Conservation (phyloP, 2,113 vertebrate species). For the Panurus biarmicus region DNA sequence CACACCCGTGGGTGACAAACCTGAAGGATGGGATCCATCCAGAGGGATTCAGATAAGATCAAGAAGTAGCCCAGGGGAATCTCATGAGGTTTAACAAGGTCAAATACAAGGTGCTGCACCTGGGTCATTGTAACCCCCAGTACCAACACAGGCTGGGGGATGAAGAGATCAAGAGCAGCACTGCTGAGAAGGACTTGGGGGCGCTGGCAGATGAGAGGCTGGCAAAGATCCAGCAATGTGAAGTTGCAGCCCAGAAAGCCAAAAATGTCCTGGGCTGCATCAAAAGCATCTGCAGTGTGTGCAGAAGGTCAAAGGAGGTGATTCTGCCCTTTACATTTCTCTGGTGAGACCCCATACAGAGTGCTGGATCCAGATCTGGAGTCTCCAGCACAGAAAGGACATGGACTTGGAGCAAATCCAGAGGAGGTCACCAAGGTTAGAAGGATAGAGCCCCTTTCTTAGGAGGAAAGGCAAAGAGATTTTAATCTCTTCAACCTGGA, state of each 20-base stretch:
- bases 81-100: neutral
- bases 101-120: neutral
- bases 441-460: neutral
- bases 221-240: neutral
- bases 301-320: neutral
- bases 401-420: neutral
- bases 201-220: neutral
- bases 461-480: neutral
- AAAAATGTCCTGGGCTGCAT: neutral
- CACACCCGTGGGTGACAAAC: neutral
- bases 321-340: neutral
- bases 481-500: neutral
- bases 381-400: neutral
- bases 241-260: neutral
- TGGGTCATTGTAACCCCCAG: rapidly evolving
- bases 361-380: neutral
- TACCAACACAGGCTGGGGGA: neutral
- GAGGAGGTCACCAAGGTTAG: neutral
- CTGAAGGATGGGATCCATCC: neutral
- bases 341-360: neutral
- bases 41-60: neutral
- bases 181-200: neutral
- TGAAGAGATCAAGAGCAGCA: neutral
- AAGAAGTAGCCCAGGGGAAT: neutral
- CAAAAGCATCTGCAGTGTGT: rapidly evolving